These are phyloP conservation scores for Diarsia dahlii DNA, from an alignment of 2,888 invertebrate genomes.

Conservation along the genomic window DNA sequence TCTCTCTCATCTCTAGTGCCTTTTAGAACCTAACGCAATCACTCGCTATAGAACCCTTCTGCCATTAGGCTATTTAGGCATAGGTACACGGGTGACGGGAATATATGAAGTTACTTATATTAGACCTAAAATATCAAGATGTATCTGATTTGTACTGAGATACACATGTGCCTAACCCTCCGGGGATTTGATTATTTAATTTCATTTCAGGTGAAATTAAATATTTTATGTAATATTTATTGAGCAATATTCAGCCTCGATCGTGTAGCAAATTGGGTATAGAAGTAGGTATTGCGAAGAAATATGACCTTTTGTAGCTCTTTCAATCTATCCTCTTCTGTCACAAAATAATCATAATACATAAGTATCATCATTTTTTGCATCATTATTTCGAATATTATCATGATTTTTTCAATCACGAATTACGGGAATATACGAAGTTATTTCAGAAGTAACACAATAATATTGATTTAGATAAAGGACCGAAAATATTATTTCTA, in stretches of 20 bases:
- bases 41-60: slow-evolving; percentile 15
- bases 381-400: not conserved
- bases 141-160: not conserved
- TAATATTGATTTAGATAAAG: slow-evolving; percentile 17
- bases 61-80: slow-evolving; percentile 1
- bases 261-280: not conserved
- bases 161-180: not conserved
- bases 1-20: slow-evolving; percentile 10
- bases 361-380: not conserved
- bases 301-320: not conserved
- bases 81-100: slow-evolving; percentile 5
- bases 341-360: not conserved
- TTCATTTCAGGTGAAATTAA: not conserved
- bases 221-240: not conserved
- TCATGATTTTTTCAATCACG: not conserved
- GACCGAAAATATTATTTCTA: slow-evolving; percentile 5
- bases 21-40: slow-evolving; percentile 42
- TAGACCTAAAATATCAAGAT: slow-evolving; percentile 1
- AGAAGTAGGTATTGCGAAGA: not conserved
- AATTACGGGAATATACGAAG: slow-evolving; percentile 13
- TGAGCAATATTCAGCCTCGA: slow-evolving; percentile 2
- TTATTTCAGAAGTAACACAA: slow-evolving; percentile 12
- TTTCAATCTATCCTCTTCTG: not conserved
- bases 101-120: not conserved
- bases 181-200: too few relatives aligned